phyloP scores from a whole-genome alignment of 2,113 vertebrate genomes.

The Hemicordylus capensis region DNA sequence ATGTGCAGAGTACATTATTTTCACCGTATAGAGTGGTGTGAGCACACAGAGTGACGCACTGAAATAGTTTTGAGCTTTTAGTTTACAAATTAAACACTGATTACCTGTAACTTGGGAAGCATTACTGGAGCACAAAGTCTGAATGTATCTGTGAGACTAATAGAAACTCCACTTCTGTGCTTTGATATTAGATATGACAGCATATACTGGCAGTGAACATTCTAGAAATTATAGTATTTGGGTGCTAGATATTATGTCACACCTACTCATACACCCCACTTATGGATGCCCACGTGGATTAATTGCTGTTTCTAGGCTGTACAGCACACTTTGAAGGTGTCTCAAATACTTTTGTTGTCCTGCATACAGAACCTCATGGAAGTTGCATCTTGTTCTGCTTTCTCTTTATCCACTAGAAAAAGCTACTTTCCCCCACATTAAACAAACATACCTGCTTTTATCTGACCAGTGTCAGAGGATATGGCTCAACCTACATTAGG shows the following conservation, averaged over 20 bases:
- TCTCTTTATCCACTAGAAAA: not conserved
- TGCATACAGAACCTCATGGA: not conserved
- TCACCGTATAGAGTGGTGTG: too few relatives aligned
- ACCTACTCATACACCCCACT: too few relatives aligned
- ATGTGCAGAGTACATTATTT: not conserved
- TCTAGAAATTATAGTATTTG: not conserved
- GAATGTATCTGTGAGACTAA: not conserved
- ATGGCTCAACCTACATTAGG: not conserved
- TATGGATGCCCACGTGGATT: not conserved
- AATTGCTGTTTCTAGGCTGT: not conserved
- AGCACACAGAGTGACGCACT: not conserved
- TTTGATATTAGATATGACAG: not conserved
- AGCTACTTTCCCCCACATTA: not conserved
- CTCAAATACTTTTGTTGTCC: not conserved
- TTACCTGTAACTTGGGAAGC: not conserved
- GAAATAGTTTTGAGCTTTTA: too few relatives aligned
- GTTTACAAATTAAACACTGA: not conserved
- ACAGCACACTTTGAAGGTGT: not conserved
- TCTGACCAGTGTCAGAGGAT: not conserved
- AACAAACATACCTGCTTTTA: not conserved
- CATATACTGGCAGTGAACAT: not conserved
- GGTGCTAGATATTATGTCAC: not conserved
- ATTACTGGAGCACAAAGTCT: not conserved
- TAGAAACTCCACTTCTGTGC: not conserved
- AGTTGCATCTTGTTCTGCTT: not conserved